Evolutionary conservation across 2,113 vertebrate species (phyloP).

Genomic region (Dicentrarchus labrax): DNA sequence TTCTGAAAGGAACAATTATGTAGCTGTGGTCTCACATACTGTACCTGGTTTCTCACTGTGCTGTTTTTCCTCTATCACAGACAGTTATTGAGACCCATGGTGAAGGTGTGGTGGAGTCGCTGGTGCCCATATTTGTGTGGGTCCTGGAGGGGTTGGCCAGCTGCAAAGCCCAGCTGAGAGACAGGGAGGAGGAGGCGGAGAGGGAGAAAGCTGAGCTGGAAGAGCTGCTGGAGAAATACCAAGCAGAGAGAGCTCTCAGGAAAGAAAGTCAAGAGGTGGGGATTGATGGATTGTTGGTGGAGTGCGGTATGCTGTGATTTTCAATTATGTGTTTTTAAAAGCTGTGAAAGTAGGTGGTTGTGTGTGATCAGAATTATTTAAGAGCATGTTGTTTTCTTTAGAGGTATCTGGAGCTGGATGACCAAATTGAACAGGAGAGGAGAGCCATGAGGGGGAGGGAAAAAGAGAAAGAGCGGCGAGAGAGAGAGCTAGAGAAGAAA

Average conservation of each 20-base stretch:
- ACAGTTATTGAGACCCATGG: conserved; percentile 84
- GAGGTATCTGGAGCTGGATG: conserved; percentile 85
- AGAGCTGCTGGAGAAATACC: conserved; percentile 82
- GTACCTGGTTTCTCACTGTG: background rate
- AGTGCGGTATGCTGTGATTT: background rate
- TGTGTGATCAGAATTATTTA: background rate
- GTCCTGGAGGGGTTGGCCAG: conserved; percentile 85
- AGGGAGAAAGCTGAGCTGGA: conserved; percentile 81
- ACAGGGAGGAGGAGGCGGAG: conserved; percentile 80
- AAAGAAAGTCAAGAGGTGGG: conserved; percentile 86
- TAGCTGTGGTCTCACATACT: background rate
- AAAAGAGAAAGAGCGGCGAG: conserved; percentile 81
- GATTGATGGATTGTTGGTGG: background rate
- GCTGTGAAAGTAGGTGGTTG: background rate
- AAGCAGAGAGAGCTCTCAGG: conserved; percentile 78
- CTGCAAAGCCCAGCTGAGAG: conserved; percentile 83
- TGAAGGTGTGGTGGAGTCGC: conserved; percentile 83
- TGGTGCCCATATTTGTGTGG: conserved; percentile 87
- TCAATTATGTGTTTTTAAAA: background rate
- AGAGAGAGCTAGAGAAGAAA: conserved; percentile 83
- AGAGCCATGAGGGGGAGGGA: conserved; percentile 81
- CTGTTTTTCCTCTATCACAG: conserved; percentile 54
- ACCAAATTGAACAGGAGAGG: conserved; percentile 85
- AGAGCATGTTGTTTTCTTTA: conserved; percentile 30
- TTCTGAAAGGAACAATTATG: background rate